Percentiles rank a stretch among this genome's conserved stretches.
phyloP scores from a whole-genome alignment of 1,140 invertebrate genomes.

The Bombus breviceps region DNA sequence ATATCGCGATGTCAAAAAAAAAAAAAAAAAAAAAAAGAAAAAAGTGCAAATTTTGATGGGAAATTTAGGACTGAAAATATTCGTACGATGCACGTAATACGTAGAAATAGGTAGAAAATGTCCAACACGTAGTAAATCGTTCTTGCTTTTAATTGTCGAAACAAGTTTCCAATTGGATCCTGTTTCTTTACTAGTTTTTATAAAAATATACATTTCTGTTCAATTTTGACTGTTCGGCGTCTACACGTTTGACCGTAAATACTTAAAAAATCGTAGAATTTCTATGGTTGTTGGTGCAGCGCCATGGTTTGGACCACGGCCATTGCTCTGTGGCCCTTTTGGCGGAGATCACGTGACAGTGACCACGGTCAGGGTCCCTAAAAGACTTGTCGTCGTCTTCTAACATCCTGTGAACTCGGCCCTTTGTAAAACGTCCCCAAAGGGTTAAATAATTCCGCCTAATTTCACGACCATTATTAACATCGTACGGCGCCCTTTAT shows the following conservation, averaged over 20 bases:
- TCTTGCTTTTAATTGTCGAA: too few species aligned
- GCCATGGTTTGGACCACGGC: conserved; percentile 34
- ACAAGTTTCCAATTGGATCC: too few species aligned
- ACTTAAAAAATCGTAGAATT: background rate
- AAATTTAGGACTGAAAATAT: too few species aligned
- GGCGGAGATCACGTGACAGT: conserved; percentile 18
- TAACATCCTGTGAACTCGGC: conserved; percentile 70
- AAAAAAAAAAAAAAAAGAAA: too few species aligned
- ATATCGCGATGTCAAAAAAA: accelerated
- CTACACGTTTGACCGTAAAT: background rate
- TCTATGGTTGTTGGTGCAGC: too few species aligned
- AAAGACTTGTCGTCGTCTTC: conserved; percentile 61
- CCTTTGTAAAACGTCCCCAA: conserved; percentile 68
- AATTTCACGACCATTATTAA: conserved; percentile 4
- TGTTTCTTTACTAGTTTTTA: too few species aligned
- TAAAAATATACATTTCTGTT: too few species aligned
- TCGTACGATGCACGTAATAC: too few species aligned
- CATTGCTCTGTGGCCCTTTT: conserved; percentile 42
- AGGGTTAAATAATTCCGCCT: conserved; percentile 50
- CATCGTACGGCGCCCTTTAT: conserved; percentile 5
- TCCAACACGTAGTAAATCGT: too few species aligned
- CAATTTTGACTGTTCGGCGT: too few species aligned
- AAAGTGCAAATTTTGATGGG: too few species aligned
- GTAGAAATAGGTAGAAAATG: too few species aligned
- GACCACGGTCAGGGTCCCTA: conserved; percentile 60